These are phyloP conservation scores for Etheostoma cragini DNA, from an alignment of 2,113 vertebrate species.

Conservation along the genomic window DNA sequence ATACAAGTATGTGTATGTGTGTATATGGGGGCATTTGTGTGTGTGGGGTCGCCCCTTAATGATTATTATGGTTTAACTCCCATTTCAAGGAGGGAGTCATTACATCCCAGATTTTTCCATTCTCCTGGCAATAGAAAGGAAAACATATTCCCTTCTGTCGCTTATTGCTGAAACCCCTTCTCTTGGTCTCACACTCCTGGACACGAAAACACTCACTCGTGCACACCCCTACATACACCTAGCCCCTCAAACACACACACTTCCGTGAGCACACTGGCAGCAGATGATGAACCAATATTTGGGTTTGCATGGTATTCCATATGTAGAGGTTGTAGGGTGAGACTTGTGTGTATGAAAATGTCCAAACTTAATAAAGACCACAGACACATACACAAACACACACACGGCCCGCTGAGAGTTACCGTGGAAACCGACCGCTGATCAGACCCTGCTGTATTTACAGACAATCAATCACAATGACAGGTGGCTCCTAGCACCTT, in stretches of 20 bases:
- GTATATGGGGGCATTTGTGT: neutral
- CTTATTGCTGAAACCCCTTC: conserved; percentile 48
- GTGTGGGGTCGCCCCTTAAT: conserved; percentile 68
- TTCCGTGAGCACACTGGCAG: conserved; percentile 21
- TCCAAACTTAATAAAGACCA: conserved; percentile 62
- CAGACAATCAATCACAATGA: conserved; percentile 70
- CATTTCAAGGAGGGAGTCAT: conserved; percentile 69
- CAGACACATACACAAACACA: conserved; percentile 66
- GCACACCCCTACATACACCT: neutral
- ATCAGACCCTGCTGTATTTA: conserved; percentile 56
- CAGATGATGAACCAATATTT: conserved; percentile 68
- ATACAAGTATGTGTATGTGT: neutral
- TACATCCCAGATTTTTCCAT: conserved; percentile 64
- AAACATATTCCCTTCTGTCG: conserved; percentile 66
- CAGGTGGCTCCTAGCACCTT: conserved; percentile 60
- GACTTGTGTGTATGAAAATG: conserved; percentile 30
- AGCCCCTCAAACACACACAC: conserved; percentile 10
- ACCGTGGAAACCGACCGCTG: conserved; percentile 51
- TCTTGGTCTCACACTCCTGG: conserved; percentile 27
- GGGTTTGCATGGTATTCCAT: conserved; percentile 40
- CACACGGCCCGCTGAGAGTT: conserved; percentile 45
- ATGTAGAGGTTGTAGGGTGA: conserved; percentile 37
- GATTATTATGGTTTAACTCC: conserved; percentile 78
- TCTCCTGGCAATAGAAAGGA: conserved; percentile 67
- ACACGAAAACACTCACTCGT: conserved; percentile 20